phyloP scores from a whole-genome alignment of 2,113 vertebrate species.

The Platichthys stellatus region DNA sequence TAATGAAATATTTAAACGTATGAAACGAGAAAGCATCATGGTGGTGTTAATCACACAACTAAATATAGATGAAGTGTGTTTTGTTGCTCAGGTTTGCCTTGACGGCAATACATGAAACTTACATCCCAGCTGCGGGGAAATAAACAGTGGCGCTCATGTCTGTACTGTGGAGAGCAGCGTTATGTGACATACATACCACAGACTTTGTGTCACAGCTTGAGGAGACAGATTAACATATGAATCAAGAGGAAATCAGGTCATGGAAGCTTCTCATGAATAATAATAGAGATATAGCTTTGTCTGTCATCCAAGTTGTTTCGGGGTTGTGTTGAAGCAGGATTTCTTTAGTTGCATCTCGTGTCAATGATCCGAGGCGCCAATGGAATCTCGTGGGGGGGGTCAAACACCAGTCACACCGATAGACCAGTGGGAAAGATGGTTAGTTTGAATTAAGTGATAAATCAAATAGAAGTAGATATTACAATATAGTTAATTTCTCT shows the following conservation, averaged over 20 bases:
- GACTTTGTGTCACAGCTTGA: neutral
- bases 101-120: slow-evolving; percentile 28
- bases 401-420: too few species aligned
- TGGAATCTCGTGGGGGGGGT: neutral
- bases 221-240: neutral
- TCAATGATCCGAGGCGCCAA: neutral
- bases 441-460: too few species aligned
- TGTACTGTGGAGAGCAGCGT: neutral
- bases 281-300: neutral
- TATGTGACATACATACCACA: neutral
- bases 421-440: too few species aligned
- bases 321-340: neutral
- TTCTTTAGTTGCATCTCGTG: neutral
- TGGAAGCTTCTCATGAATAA: neutral
- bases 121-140: slow-evolving; percentile 4
- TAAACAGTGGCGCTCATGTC: slow-evolving; percentile 16
- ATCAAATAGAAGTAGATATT: too few species aligned
- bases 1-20: slow-evolving; percentile 64
- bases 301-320: neutral
- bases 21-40: slow-evolving; percentile 32
- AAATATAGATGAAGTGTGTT: slow-evolving; percentile 61
- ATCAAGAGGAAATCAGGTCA: neutral
- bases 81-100: slow-evolving; percentile 41
- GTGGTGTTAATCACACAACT: slow-evolving; percentile 63
- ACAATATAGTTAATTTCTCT: too few species aligned